Conservation (phyloP, 2,888 invertebrate species). For the Brassicogethes aeneus region DNA sequence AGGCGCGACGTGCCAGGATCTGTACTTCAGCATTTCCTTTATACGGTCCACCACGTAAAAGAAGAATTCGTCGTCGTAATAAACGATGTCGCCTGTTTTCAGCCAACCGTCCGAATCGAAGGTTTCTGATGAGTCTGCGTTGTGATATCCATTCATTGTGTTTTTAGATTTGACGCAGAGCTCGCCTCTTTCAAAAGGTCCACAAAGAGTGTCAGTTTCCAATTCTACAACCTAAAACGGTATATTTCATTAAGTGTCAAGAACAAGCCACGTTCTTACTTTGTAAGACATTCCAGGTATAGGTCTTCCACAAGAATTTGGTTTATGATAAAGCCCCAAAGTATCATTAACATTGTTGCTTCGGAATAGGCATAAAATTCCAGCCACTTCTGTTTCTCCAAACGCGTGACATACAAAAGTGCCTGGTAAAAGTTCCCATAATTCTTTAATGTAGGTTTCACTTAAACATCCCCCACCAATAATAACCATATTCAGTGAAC, state of each 20-base stretch:
- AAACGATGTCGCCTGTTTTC: slow-evolving; percentile 46
- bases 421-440: slow-evolving; percentile 34
- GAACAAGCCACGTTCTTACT: no score
- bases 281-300: slow-evolving; percentile 27
- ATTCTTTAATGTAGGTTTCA: slow-evolving; percentile 17
- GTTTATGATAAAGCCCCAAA: slow-evolving; percentile 24
- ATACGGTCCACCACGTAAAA: slow-evolving; percentile 44
- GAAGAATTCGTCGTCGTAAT: slow-evolving; percentile 44
- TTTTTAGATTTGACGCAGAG: slow-evolving; percentile 41
- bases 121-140: slow-evolving; percentile 39
- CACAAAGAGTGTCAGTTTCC: slow-evolving; percentile 26
- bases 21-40: slow-evolving; percentile 46
- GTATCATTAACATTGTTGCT: slow-evolving; percentile 24
- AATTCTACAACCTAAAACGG: slow-evolving; percentile 24
- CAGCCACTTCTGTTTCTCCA: slow-evolving; percentile 35
- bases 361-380: slow-evolving; percentile 25
- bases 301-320: slow-evolving; percentile 26
- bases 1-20: slow-evolving; percentile 42
- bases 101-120: slow-evolving; percentile 44
- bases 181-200: slow-evolving; percentile 44
- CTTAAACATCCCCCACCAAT: slow-evolving; percentile 31
- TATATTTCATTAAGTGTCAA: no score
- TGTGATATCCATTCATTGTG: slow-evolving; percentile 42
- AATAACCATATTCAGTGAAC: slow-evolving; percentile 22
- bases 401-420: slow-evolving; percentile 29